Evolutionary conservation across 2,888 invertebrate species (phyloP).

Genomic region (Brenthis ino): DNA sequence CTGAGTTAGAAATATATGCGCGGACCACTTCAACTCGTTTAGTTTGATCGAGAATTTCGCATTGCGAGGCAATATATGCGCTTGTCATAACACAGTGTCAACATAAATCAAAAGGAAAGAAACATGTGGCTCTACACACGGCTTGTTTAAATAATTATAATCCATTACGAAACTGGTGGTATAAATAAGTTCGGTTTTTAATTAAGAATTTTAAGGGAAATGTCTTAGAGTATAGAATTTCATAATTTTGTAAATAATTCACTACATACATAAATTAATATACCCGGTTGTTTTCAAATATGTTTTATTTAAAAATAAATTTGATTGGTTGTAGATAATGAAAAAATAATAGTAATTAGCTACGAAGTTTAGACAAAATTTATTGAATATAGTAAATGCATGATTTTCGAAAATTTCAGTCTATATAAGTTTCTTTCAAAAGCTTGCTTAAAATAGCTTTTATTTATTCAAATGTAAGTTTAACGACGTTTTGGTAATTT

Average conservation of each 20-base stretch:
- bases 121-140: slow-evolving; percentile 1
- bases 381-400: too few species aligned
- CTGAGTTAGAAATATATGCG: slow-evolving; percentile 38
- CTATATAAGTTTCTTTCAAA: too few species aligned
- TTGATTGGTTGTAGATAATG: too few species aligned
- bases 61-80: slow-evolving; percentile 20
- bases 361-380: too few species aligned
- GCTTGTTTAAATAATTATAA: slow-evolving; percentile 15
- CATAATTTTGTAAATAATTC: background rate
- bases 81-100: slow-evolving; percentile 24
- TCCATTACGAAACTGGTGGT: background rate
- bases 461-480: background rate
- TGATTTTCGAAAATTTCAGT: too few species aligned
- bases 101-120: slow-evolving; percentile 17
- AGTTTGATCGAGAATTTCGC: slow-evolving; percentile 21
- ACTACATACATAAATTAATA: too few species aligned
- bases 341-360: too few species aligned
- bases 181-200: background rate
- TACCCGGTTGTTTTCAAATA: too few species aligned
- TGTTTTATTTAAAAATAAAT: too few species aligned
- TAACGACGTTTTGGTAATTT: background rate
- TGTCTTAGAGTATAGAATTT: background rate
- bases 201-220: background rate
- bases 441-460: too few species aligned
- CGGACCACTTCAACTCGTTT: slow-evolving; percentile 20